Base-by-base conservation (phyloP, 2,113 vertebrate genomes). In the Bubo blakistoni region DNA sequence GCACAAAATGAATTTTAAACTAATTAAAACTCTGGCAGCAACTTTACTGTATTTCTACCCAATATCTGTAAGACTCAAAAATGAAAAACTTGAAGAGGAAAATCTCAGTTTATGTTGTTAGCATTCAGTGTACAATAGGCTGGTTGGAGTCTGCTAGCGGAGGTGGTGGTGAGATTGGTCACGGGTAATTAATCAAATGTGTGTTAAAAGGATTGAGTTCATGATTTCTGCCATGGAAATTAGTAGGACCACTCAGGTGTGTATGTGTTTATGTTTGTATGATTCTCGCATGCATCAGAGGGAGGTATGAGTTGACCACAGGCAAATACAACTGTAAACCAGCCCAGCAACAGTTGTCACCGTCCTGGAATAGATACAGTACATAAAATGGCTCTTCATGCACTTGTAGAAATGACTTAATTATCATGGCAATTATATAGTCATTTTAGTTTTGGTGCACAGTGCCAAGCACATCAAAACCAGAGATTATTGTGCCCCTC, bases 341-440 rank as follows among this genome's bases (percentile, higher is more conserved):
- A 71, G 8, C 52, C 40, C 40, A 49, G 36, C 6, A 11, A 6
- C 21, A 63, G 8, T 61, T 51, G 9, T 0, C 46, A 42, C 11
- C 8, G 3, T 26, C 16, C 17, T 76, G 20, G 32, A 71, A 8
- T 22, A 71, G n/a, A 88, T 55, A 6, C 13, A 1, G 16, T 9
- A 12, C 27, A 15, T 38, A 38, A 89, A 87, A 13, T 0, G 1
- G 13, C 16, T 90, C 89, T 85, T 59, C 13, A 26, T 47, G 90
- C 84, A 17, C 57, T 90, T 54, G 9, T 1, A 58, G 42, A 7
- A 63, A 29, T 9, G 14, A 10, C 40, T 62, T 59, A 36, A 77
- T 57, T 51, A n/a, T n/a, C 38, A 7, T 1, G 4, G 24, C 1
- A 8, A 30, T 61, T 32, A 29, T 5, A 0, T 4, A 30, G 49